These are phyloP conservation scores for Coenonympha glycerion DNA, from an alignment of 2,888 invertebrate genomes.

Conservation along the genomic window DNA sequence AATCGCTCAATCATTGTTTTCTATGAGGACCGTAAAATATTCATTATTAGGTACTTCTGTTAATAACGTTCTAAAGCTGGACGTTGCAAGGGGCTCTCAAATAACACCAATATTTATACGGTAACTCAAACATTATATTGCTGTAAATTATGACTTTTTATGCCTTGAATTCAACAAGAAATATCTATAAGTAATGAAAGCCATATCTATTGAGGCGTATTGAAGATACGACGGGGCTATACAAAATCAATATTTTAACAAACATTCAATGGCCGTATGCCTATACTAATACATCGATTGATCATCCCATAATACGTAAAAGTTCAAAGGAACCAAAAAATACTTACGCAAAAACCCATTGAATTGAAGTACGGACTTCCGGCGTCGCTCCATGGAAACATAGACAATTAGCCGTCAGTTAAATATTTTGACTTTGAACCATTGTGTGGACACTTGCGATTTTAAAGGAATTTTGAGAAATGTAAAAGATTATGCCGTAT, in stretches of 20 bases:
- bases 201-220: not conserved
- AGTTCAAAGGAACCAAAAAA: conserved; percentile 26
- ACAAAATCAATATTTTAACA: conserved; percentile 7
- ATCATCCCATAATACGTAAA: conserved; percentile 37
- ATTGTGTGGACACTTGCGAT: conserved; percentile 54
- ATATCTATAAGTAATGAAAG: not conserved
- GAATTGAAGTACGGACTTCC: conserved; percentile 54
- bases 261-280: conserved; percentile 1
- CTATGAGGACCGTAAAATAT: too few species aligned
- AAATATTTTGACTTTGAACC: conserved; percentile 63
- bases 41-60: too few species aligned
- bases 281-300: conserved; percentile 46
- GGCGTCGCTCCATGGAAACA: conserved; percentile 38
- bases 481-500: conserved; percentile 20
- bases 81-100: not conserved
- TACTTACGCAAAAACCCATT: conserved; percentile 34
- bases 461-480: conserved; percentile 52
- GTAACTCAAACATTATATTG: too few species aligned
- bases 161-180: not conserved
- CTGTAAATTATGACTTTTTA: not conserved
- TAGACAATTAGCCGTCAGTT: conserved; percentile 48
- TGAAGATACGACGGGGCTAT: not conserved
- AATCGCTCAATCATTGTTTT: too few species aligned
- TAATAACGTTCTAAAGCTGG: too few species aligned
- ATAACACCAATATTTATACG: too few species aligned